Conservation (phyloP, 2,797 vertebrate genomes). For the Buphagus erythrorhynchus region DNA sequence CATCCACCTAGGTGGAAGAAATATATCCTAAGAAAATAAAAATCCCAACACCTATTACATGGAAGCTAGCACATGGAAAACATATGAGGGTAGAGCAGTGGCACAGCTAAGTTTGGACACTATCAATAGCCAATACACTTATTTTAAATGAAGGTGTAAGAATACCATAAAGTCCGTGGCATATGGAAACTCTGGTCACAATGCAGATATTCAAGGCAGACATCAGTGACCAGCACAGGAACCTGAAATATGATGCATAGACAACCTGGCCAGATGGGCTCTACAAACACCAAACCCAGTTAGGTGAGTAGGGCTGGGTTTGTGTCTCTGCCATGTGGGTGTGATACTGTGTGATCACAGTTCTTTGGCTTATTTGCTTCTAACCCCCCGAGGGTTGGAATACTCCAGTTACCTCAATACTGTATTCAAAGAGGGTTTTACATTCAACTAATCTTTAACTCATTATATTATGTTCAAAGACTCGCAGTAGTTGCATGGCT, state of each 20-base stretch:
- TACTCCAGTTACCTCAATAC: background rate
- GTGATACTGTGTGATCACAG: background rate
- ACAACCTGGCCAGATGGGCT: background rate
- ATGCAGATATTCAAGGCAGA: background rate
- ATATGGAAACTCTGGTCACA: background rate
- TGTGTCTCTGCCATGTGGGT: background rate
- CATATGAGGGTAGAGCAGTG: background rate
- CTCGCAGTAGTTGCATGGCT: background rate
- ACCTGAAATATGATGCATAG: background rate
- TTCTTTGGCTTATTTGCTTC: background rate
- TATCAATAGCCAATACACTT: background rate
- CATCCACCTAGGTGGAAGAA: conserved; percentile 83
- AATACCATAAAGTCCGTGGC: background rate
- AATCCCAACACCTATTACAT: background rate
- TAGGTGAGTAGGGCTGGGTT: background rate
- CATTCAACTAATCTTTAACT: background rate
- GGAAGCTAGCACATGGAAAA: background rate
- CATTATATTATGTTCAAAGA: background rate
- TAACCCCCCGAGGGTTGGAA: background rate
- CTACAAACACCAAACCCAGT: background rate
- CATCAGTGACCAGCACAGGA: background rate
- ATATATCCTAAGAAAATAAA: background rate
- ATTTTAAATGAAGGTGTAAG: background rate
- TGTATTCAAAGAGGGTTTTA: background rate
- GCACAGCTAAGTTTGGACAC: background rate